A percentile compares a stretch with the other conserved stretches of the same genome.
phyloP scores from a whole-genome alignment of 1,140 invertebrate genomes.

The Dermatophagoides farinae region DNA sequence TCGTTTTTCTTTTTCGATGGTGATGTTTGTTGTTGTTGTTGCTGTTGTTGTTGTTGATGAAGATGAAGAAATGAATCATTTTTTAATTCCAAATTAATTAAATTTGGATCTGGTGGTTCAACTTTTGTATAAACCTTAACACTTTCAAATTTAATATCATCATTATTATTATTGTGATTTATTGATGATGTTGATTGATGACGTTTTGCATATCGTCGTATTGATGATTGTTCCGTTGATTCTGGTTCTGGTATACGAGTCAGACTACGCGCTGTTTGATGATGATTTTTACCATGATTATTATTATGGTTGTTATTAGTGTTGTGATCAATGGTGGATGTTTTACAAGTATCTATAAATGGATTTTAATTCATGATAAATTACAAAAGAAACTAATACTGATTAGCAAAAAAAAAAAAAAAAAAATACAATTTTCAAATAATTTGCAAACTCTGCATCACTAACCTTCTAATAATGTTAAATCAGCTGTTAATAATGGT shows the following conservation, averaged over 20 bases:
- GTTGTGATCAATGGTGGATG: too few relatives aligned
- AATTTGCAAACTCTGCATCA: background rate
- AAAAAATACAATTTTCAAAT: background rate
- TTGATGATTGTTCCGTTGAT: background rate
- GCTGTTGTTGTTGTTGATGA: too few relatives aligned
- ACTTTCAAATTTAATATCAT: background rate
- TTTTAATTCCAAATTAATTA: background rate
- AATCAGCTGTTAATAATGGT: conserved; percentile 2
- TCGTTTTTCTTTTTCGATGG: background rate
- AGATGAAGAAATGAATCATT: background rate
- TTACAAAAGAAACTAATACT: background rate
- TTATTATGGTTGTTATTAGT: too few relatives aligned
- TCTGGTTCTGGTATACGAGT: background rate
- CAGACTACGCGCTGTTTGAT: background rate
- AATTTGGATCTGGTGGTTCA: background rate
- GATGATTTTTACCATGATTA: background rate
- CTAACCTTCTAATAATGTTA: conserved; percentile 5
- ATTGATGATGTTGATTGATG: background rate
- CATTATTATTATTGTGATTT: background rate
- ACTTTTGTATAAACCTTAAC: conserved; percentile 1
- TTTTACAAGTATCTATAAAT: too few relatives aligned
- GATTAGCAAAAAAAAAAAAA: background rate
- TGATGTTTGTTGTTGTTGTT: too few relatives aligned
- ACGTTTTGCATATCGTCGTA: background rate
- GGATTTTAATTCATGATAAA: background rate